These are phyloP conservation scores for Leptura quadrifasciata DNA, from an alignment of 2,888 invertebrate species.

Conservation along the genomic window DNA sequence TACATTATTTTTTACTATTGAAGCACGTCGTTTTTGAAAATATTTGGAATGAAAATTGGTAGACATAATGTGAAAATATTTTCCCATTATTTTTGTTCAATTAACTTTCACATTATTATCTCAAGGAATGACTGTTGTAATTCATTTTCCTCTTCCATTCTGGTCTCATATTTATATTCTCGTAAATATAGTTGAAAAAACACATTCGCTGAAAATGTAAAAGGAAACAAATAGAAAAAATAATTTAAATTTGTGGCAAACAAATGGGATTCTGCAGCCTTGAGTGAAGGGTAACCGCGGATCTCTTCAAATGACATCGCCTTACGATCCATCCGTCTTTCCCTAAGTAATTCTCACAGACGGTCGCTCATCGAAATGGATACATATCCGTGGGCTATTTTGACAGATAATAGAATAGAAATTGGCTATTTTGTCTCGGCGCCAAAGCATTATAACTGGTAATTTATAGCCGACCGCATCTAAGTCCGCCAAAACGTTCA, in stretches of 20 bases:
- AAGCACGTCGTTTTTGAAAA: not conserved
- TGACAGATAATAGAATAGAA: constrained; percentile 72
- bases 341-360: constrained; percentile 40
- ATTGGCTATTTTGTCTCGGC: constrained; percentile 69
- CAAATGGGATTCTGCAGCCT: constrained; percentile 2
- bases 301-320: constrained; percentile 28
- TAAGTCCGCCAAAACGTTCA: not conserved
- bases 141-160: not conserved
- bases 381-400: constrained; percentile 65
- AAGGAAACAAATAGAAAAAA: constrained; percentile 20
- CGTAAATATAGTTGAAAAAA: not conserved
- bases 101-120: not conserved
- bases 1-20: not conserved
- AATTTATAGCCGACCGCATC: constrained; percentile 48
- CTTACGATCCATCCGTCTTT: constrained; percentile 45
- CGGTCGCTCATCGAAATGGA: constrained; percentile 60
- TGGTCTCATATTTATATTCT: not conserved
- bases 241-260: constrained; percentile 27
- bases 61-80: not conserved
- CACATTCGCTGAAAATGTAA: not conserved
- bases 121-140: constrained; percentile 1
- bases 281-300: not conserved
- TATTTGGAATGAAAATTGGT: not conserved
- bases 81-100: not conserved
- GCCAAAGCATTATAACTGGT: constrained; percentile 63